Evolutionary conservation across 2,113 vertebrate species (phyloP).

Genomic region (Coracopsis vasa): DNA sequence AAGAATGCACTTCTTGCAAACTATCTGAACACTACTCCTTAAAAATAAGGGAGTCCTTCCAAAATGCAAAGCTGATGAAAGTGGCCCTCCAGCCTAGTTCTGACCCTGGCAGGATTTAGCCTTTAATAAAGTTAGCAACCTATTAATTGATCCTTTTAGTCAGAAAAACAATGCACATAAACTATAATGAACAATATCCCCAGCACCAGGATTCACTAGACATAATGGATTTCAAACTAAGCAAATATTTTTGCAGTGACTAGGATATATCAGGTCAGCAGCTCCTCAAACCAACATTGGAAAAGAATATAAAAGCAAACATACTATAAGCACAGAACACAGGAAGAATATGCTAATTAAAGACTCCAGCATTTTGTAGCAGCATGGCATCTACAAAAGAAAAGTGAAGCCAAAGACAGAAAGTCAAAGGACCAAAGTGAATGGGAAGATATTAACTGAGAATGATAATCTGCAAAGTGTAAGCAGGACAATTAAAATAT

Average conservation of each 20-base stretch:
- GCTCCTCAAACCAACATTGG: background rate
- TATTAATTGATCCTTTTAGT: background rate
- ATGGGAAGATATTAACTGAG: background rate
- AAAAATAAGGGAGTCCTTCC: background rate
- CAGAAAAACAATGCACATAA: background rate
- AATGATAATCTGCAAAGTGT: background rate
- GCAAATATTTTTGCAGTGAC: background rate
- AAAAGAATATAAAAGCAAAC: background rate
- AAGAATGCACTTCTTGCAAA: background rate
- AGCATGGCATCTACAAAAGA: background rate
- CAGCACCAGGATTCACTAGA: background rate
- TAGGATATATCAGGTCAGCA: background rate
- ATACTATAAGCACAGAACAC: background rate
- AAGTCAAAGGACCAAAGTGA: conserved; percentile 29
- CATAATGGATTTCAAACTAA: background rate
- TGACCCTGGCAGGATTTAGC: background rate
- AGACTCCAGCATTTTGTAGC: background rate
- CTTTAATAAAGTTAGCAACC: background rate
- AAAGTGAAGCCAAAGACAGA: background rate
- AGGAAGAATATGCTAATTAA: background rate
- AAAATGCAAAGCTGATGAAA: background rate
- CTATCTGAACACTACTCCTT: background rate
- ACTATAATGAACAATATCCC: background rate
- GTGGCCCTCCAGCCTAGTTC: background rate
- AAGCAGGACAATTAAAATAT: background rate